Percentiles rank a stretch among this genome's conserved stretches.
Evolutionary conservation across 1,140 invertebrate genomes (phyloP).

Genomic region (Cephus cinctus): DNA sequence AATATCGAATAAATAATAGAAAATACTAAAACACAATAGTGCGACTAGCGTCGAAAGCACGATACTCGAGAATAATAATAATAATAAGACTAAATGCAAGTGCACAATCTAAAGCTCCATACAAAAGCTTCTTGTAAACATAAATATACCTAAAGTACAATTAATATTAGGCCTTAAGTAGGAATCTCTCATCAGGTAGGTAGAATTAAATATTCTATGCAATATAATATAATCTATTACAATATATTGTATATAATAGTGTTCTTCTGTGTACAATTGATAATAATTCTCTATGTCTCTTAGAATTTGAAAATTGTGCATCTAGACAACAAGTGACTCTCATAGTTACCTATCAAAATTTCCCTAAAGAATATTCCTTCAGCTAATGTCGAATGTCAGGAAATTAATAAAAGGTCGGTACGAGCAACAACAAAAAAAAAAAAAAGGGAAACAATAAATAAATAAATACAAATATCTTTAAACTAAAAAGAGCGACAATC

Average conservation of each 20-base stretch:
- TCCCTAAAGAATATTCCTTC: too few species aligned
- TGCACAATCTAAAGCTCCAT: too few species aligned
- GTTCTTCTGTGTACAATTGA: constrained; percentile 13
- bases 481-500: not conserved
- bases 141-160: too few species aligned
- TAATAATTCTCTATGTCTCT: constrained; percentile 23
- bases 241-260: constrained; percentile 16
- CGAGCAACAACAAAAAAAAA: not conserved
- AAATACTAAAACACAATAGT: constrained; percentile 32
- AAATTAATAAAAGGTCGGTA: not conserved
- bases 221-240: constrained; percentile 16
- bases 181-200: constrained; percentile 30
- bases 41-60: constrained; percentile 36
- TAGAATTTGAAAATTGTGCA: constrained; percentile 32
- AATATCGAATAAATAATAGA: too few species aligned
- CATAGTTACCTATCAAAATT: constrained; percentile 5
- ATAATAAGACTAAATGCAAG: not conserved
- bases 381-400: not conserved
- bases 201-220: constrained; percentile 20
- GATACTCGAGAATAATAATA: constrained; percentile 13
- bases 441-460: constrained; percentile 7
- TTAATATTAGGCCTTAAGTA: constrained; percentile 30
- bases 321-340: constrained; percentile 33
- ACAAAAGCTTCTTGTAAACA: not conserved
- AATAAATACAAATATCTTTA: constrained; percentile 1